Evolutionary conservation across 2,797 vertebrate genomes (phyloP), one percentile per base, ranked within the genome.

Genomic region (Onychomys arenicola): DNA sequence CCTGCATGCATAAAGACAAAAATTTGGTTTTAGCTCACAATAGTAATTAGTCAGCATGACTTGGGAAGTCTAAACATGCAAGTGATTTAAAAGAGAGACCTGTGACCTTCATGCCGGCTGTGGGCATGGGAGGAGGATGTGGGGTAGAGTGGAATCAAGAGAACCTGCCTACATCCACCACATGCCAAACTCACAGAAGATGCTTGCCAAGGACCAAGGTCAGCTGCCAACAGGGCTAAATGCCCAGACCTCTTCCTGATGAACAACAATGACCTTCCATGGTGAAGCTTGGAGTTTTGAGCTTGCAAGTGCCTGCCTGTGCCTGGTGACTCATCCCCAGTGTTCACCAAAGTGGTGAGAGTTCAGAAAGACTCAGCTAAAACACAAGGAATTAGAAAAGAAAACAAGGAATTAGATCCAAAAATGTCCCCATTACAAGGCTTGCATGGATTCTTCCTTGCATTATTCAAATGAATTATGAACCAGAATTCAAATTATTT

Each of bases 231-330:
- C 40, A 67, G 49, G 77, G 86, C 81, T 61, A 69, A 65, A 34
- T 52, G 76, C 89, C 96, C 95, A 81, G 63, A 65, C 92, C 61
- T 85, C 81, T 90, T 94, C 85, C 82, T 91, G 23, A 89, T 19
- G 86, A 81, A n/a, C 43, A 52, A 37, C 0, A 2, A 55, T 85
- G 67, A 85, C 85, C 90, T 95, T 96, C 83, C 76, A 69, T 21
- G 82, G 37, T 49, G 13, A 59, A 65, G 55, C 88, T 55, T 34
- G 8, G 29, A 57, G 43, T 94, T 95, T 93, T 81, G 37, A 85
- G 16, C 19, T 37, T 43, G 73, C 43, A 82, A n/a, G 43, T 27
- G 65, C 46, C 67, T 96, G 86, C 69, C 71, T 93, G 27, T 59
- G 46, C 32, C 49, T 16, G 34, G n/a, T 90, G 84, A 95, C 55